These are phyloP conservation scores for Papilio polytes DNA, from an alignment of 1,140 invertebrate genomes.

Conservation along the genomic window DNA sequence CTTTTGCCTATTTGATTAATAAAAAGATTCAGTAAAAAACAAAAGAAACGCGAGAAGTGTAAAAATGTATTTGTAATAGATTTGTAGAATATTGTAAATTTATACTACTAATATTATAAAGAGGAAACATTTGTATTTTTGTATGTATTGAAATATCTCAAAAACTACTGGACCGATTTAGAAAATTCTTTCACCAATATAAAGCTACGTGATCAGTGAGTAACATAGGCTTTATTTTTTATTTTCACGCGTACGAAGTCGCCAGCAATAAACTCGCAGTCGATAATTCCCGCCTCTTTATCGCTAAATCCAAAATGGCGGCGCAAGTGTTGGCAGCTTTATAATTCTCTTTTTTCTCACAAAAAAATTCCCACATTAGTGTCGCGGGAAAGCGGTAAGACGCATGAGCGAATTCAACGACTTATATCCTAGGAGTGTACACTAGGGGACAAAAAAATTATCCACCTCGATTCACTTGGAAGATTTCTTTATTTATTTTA, in stretches of 20 bases:
- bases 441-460: conserved; percentile 1
- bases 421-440: conserved; percentile 17
- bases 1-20: neutral
- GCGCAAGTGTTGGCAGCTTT: conserved; percentile 14
- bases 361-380: conserved; percentile 29
- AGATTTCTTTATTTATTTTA: neutral
- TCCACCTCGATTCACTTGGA: conserved; percentile 4
- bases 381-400: conserved; percentile 7
- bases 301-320: conserved; percentile 21
- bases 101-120: too few relatives aligned
- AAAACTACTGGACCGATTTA: too few relatives aligned
- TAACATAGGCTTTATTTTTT: too few relatives aligned
- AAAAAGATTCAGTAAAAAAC: too few relatives aligned
- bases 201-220: too few relatives aligned
- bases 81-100: too few relatives aligned
- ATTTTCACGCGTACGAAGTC: neutral
- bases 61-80: too few relatives aligned
- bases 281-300: conserved; percentile 7
- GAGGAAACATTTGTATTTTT: too few relatives aligned
- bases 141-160: too few relatives aligned
- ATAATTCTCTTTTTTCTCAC: conserved; percentile 12
- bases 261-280: neutral
- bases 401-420: conserved; percentile 13
- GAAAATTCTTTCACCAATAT: too few relatives aligned
- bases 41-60: too few relatives aligned